These are phyloP conservation scores for Ephestia elutella DNA, from an alignment of 1,140 invertebrate species.

Conservation along the genomic window DNA sequence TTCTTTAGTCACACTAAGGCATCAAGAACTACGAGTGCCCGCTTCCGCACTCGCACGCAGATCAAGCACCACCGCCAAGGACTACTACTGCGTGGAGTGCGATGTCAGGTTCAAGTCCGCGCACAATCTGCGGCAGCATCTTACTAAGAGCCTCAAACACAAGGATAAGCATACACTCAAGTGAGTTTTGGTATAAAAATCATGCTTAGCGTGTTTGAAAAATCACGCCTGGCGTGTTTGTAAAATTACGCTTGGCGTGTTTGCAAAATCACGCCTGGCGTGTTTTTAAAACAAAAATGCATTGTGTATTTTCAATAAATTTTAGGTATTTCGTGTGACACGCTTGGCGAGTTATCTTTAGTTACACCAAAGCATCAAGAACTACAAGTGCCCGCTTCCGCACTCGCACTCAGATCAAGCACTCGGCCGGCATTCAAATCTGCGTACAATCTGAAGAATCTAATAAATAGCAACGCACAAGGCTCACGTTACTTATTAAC, in stretches of 20 bases:
- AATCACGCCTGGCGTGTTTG: too few species aligned
- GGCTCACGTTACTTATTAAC: conserved; percentile 52
- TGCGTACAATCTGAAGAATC: conserved; percentile 46
- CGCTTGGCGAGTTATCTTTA: too few species aligned
- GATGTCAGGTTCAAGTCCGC: conserved; percentile 59
- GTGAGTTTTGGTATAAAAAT: conserved; percentile 27
- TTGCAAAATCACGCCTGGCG: too few species aligned
- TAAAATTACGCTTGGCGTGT: too few species aligned
- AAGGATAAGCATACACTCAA: conserved; percentile 44
- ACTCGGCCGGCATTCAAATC: conserved; percentile 57
- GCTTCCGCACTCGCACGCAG: conserved; percentile 53
- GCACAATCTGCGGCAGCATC: conserved; percentile 46
- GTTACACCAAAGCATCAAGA: conserved; percentile 58
- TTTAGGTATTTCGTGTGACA: too few species aligned
- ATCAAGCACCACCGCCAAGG: conserved; percentile 47
- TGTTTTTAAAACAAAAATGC: too few species aligned
- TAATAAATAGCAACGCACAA: conserved; percentile 44
- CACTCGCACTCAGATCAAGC: conserved; percentile 50
- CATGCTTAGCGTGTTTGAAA: too few species aligned
- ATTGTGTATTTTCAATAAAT: too few species aligned
- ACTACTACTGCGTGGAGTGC: conserved; percentile 66
- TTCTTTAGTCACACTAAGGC: too few species aligned
- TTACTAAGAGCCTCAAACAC: conserved; percentile 47
- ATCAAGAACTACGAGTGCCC: conserved; percentile 58
- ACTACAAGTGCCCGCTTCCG: conserved; percentile 57